Evolutionary conservation across 92 coral and sea anemone genomes (phyloP), one percentile per base, ranked within the genome.

Genomic region (Isaurus tuberculatus): DNA sequence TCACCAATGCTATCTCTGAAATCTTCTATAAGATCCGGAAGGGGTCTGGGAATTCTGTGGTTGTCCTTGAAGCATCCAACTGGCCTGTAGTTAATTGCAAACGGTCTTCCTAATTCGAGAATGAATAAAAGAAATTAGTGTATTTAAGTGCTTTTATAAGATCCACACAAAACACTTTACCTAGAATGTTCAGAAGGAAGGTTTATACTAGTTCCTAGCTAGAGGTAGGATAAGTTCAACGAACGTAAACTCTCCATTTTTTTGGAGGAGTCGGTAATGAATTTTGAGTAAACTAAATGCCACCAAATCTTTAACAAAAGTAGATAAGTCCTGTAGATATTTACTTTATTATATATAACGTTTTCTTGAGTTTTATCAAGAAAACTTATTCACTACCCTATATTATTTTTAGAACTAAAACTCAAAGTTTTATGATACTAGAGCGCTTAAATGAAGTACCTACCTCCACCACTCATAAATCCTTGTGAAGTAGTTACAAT

Each of bases 41-140:
- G 92, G 16, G 98, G 98, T 51, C 98, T 85, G 29, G 98, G 98
- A 16, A 74, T 42, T 23, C 87, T 85, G 89, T 91, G 83, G 5
- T 97, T 88, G 83, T 95, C 98, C 75, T 90, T 90, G 73, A 70
- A 95, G 69, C 98, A 95, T 4, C 98, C 98, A 40, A 95, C 87
- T 5, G 49, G 46, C 42, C 33, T 20, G 49, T 75, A 75, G 15
- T 8, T 1, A 19, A 75, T 11, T 37, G 48, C 7, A 22, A 13
- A 49, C 22, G 8, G 10, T 53, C 44, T 28, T 6, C 81, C 81
- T 75, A 57, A 34, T 40, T 22, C 7, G 30, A 7, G 42, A 25
- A 13, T 2, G 28, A 34, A 33, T 8, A 32, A 68, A 5, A 16
- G 5, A 34, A 68, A 34, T 0, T 0, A 5, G 34, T 68, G 32